Evolutionary conservation across 2,113 vertebrate genomes (phyloP).

Genomic region (Tenrec ecaudatus): DNA sequence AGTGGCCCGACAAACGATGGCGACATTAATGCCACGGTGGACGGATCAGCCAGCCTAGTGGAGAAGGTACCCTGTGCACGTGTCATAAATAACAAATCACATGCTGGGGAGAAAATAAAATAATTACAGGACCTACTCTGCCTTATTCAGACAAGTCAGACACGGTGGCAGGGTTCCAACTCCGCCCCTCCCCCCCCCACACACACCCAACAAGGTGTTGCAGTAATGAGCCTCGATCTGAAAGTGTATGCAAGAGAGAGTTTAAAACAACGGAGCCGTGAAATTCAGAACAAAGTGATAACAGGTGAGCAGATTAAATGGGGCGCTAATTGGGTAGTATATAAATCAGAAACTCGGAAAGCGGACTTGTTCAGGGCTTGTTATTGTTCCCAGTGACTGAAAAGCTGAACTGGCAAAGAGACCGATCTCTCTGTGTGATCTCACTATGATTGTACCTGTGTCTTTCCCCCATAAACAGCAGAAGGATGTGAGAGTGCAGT

Average conservation of each 20-base stretch:
- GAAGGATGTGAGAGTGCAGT: slow-evolving; percentile 28
- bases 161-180: slow-evolving; percentile 50
- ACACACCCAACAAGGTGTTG: slow-evolving; percentile 41
- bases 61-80: neutral
- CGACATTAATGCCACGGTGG: neutral
- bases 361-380: neutral
- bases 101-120: slow-evolving; percentile 75
- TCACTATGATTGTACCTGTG: slow-evolving; percentile 39
- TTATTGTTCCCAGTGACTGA: slow-evolving; percentile 41
- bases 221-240: slow-evolving; percentile 35
- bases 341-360: slow-evolving; percentile 54
- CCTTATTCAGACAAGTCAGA: slow-evolving; percentile 60
- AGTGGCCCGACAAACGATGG: slow-evolving; percentile 31
- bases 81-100: slow-evolving; percentile 61
- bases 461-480: slow-evolving; percentile 33
- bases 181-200: slow-evolving; percentile 46
- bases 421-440: neutral
- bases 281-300: slow-evolving; percentile 71
- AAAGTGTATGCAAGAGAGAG: slow-evolving; percentile 37
- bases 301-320: slow-evolving; percentile 75
- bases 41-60: slow-evolving; percentile 34
- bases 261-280: slow-evolving; percentile 66
- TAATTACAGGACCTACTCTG: slow-evolving; percentile 72
- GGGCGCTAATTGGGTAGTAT: slow-evolving; percentile 50
- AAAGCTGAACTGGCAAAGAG: slow-evolving; percentile 28